Conservation (phyloP, 1,140 invertebrate species). For the Bicyclus anynana region DNA sequence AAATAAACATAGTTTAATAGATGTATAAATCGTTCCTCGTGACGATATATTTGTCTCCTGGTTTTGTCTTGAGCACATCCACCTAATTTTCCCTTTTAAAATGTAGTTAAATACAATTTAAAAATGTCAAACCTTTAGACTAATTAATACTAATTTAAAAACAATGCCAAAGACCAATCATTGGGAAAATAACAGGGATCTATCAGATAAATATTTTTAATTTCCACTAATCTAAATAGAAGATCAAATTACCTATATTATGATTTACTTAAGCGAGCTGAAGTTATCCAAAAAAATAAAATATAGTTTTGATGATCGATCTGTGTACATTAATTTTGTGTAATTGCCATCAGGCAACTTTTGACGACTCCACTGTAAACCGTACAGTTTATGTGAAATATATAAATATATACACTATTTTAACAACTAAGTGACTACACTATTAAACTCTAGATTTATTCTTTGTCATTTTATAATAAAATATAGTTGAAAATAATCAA, state of each 20-base stretch:
- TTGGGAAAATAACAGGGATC: slow-evolving; percentile 70
- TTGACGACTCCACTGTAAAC: slow-evolving; percentile 43
- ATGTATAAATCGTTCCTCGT: slow-evolving; percentile 57
- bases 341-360: slow-evolving; percentile 38
- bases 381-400: slow-evolving; percentile 60
- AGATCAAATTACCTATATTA: slow-evolving; percentile 39
- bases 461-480: slow-evolving; percentile 77
- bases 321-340: slow-evolving; percentile 37
- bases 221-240: slow-evolving; percentile 54
- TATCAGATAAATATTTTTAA: slow-evolving; percentile 55
- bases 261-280: slow-evolving; percentile 41
- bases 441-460: slow-evolving; percentile 75
- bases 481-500: slow-evolving; percentile 65
- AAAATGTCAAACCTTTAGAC: slow-evolving; percentile 27
- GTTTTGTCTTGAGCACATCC: slow-evolving; percentile 53
- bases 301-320: slow-evolving; percentile 56
- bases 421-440: slow-evolving; percentile 69
- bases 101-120: slow-evolving; percentile 8
- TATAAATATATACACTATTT: slow-evolving; percentile 71
- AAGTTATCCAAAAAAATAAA: slow-evolving; percentile 47
- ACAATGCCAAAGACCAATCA: slow-evolving; percentile 71
- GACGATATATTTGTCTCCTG: slow-evolving; percentile 48
- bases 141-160: slow-evolving; percentile 51
- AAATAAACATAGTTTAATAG: slow-evolving; percentile 73
- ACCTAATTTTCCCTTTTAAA: slow-evolving; percentile 28